Evolutionary conservation across 2,113 vertebrate species (phyloP).

Genomic region (Antigone vipio): DNA sequence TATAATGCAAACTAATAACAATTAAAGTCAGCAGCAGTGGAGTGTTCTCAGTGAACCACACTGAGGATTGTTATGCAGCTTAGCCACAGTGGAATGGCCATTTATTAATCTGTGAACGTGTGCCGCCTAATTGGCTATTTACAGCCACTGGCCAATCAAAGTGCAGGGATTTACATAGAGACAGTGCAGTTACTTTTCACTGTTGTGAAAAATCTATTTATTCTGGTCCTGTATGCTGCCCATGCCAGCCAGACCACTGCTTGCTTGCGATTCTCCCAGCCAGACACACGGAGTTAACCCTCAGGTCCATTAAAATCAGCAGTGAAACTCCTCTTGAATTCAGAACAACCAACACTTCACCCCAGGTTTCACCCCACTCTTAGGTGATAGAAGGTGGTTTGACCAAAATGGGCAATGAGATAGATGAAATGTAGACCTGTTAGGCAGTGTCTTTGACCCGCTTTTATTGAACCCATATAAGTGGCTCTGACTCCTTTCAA

Average conservation of each 20-base stretch:
- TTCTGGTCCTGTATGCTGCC: background rate
- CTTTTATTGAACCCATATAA: background rate
- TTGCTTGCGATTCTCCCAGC: background rate
- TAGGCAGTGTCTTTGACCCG: background rate
- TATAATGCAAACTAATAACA: conserved; percentile 41
- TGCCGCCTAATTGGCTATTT: background rate
- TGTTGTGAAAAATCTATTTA: background rate
- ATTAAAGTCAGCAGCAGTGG: background rate
- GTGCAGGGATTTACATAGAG: background rate
- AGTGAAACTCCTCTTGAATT: background rate
- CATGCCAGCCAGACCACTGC: background rate
- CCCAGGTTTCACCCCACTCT: background rate
- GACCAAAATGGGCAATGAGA: background rate
- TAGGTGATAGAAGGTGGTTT: background rate
- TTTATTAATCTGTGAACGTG: background rate
- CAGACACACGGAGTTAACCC: background rate
- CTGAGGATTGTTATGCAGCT: background rate
- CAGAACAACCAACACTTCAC: background rate
- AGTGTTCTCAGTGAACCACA: background rate
- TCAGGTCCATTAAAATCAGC: background rate
- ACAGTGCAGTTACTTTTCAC: background rate
- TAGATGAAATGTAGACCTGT: background rate
- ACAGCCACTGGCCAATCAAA: background rate
- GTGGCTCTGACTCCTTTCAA: background rate
- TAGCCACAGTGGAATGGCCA: background rate